Base-by-base conservation (phyloP, 2,888 invertebrate species). In the Acleris emargana region DNA sequence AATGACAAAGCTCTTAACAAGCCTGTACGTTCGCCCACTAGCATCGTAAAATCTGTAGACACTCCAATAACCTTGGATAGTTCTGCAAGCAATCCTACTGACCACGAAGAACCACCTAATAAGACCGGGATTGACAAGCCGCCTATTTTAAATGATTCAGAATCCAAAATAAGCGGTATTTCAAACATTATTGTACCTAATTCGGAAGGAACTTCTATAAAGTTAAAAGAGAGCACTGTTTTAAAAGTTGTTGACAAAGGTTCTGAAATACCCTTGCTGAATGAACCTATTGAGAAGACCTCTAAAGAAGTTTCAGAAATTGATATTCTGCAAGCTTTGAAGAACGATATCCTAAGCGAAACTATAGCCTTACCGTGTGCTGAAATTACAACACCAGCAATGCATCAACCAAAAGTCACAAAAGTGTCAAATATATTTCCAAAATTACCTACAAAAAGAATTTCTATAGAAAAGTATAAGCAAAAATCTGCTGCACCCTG, bases 381-480 rank as follows among this genome's bases (percentile, higher is more conserved):
- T 11, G 86, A 89, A 66, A 57, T 67, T 4, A 64, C 67, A 16
- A 90, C 91, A 20, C 91, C 91, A 22, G 76, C 79, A 47, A 77
- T 92, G 66, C 91, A 91, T 76, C 87, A 88, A 71, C 91, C 92
- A 5, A 91, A 91, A 80, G 50, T 91, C 28, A 82, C 81, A 17
- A 91, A 91, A 81, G 87, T 91, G 9, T 78, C 82, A 16, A 87
- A 79, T 62, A 81, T 32, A 32, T 32, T 81, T 47, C 77, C 83
- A 69, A 85, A 86, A 76, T 78, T 81, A 28, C 79, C 82, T 7
- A 91, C 89, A 68, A 92, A 89, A 77, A 82, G 90, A 75, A 93
- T 93, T 68, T 91, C 93, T 7, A 86, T 93, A 51, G 93, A 93
- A 76, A 92, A 84, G 50, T 93, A 93, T 69, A 93, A 93, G 78